Percentiles rank a stretch among this genome's conserved stretches.
Conservation (phyloP, 2,113 vertebrate genomes). For the Tiliqua scincoides region DNA sequence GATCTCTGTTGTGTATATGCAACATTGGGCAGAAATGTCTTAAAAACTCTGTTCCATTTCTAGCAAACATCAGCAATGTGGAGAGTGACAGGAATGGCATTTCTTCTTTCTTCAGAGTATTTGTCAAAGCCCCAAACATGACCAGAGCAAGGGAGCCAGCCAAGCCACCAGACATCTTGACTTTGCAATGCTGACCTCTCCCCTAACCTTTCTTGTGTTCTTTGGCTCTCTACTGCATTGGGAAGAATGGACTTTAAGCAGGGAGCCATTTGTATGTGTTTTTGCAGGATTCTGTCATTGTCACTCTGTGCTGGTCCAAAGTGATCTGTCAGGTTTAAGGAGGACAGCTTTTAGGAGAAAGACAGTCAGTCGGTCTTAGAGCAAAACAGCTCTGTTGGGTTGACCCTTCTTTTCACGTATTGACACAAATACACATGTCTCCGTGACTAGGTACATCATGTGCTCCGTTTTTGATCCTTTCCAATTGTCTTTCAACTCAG, state of each 20-base stretch:
- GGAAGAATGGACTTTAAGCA: neutral
- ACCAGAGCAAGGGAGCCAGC: no score
- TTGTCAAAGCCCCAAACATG: no score
- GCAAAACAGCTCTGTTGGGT: neutral
- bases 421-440: neutral
- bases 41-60: no score
- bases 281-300: neutral
- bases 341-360: neutral
- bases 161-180: no score
- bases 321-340: neutral
- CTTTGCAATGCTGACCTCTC: no score
- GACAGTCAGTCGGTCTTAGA: neutral
- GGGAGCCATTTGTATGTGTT: neutral
- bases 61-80: no score
- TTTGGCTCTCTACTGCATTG: no score
- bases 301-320: neutral
- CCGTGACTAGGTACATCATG: neutral
- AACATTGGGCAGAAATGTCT: no score
- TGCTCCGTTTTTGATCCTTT: neutral
- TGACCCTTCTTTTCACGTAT: conserved; percentile 26
- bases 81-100: no score
- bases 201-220: no score
- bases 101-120: no score
- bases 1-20: no score
- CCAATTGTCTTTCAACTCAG: neutral